Evolutionary conservation across 2,797 vertebrate species (phyloP).

Genomic region (Trichosurus vulpecula): DNA sequence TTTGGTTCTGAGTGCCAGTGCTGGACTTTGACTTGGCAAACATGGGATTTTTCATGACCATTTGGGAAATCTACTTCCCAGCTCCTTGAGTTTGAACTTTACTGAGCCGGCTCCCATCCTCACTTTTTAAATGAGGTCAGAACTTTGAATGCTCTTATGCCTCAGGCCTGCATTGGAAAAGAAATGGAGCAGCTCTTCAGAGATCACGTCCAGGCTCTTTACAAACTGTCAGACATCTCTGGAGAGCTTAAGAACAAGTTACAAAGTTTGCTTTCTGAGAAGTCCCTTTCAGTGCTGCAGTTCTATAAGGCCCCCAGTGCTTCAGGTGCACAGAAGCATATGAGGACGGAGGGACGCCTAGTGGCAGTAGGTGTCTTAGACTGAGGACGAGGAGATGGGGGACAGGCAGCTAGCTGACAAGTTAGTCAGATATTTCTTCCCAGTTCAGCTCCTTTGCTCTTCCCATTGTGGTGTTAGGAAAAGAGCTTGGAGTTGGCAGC

Average conservation of each 20-base stretch:
- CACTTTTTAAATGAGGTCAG: background rate
- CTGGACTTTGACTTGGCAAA: background rate
- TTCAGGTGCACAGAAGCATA: background rate
- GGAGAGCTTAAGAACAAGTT: background rate
- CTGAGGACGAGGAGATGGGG: background rate
- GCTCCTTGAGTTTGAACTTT: background rate
- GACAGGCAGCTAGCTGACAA: no score
- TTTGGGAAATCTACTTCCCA: background rate
- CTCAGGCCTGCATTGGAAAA: background rate
- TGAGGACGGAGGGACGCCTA: background rate
- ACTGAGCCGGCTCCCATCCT: background rate
- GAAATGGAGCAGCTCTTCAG: slow-evolving; percentile 7
- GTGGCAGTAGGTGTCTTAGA: background rate
- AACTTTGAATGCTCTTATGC: background rate
- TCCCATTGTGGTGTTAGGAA: background rate
- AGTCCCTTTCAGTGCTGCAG: background rate
- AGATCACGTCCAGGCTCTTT: background rate
- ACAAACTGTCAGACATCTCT: background rate
- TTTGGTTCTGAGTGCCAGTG: background rate
- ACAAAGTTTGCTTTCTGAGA: background rate
- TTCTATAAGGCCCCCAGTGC: background rate
- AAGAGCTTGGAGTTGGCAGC: background rate
- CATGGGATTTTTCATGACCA: rapidly evolving
- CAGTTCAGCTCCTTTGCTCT: background rate
- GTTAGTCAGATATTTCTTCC: background rate